phyloP scores from a whole-genome alignment of 2,113 vertebrate genomes.

The Donacobius atricapilla region DNA sequence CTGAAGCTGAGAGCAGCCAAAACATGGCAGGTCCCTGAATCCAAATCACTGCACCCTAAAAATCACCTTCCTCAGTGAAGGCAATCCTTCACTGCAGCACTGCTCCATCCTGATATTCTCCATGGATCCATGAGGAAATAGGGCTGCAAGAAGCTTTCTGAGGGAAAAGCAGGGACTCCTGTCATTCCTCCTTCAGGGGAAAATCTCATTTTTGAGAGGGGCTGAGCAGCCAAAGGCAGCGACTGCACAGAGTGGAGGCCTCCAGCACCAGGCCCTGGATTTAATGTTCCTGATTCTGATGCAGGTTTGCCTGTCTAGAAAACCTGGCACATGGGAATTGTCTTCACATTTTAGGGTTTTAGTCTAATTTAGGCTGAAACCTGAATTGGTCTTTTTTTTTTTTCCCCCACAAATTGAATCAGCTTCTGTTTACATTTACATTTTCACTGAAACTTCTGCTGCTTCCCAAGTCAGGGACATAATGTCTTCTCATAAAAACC shows the following conservation, averaged over 20 bases:
- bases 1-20: neutral
- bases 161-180: neutral
- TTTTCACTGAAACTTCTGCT: neutral
- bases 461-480: neutral
- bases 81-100: rapidly evolving
- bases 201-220: rapidly evolving
- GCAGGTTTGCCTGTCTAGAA: neutral
- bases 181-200: rapidly evolving
- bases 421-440: neutral
- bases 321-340: neutral
- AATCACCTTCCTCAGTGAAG: neutral
- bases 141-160: neutral
- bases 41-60: neutral
- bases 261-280: neutral
- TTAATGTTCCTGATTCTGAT: rapidly evolving
- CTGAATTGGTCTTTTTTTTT: neutral
- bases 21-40: rapidly evolving
- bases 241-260: rapidly evolving
- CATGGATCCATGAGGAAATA: rapidly evolving
- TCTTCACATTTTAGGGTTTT: neutral
- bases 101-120: rapidly evolving
- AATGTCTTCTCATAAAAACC: neutral
- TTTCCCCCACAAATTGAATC: neutral
- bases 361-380: neutral
- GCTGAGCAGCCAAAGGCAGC: neutral